Percentiles rank a stretch among this genome's conserved stretches.
These are phyloP conservation scores for Amiota communis DNA, from an alignment of 2,888 invertebrate species.

Conservation along the genomic window DNA sequence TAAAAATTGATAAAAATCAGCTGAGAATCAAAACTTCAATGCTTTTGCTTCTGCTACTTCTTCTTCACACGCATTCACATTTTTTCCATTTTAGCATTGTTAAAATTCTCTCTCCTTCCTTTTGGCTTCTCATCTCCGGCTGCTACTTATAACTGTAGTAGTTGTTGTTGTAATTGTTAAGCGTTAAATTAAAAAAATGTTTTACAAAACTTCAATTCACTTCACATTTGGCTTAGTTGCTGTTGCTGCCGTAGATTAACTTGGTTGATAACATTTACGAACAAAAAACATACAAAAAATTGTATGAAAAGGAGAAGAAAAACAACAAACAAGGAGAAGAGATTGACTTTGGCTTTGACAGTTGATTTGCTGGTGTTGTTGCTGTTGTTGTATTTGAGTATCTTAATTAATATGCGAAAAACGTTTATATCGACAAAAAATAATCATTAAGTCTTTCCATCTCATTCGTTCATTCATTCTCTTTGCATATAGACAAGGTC, in stretches of 20 bases:
- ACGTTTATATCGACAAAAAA: constrained; percentile 53
- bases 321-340: constrained; percentile 10
- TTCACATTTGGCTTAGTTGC: constrained; percentile 34
- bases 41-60: constrained; percentile 19
- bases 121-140: not conserved
- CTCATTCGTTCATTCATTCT: not conserved
- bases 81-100: not conserved
- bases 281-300: not conserved
- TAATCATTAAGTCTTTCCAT: not conserved
- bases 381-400: constrained; percentile 32
- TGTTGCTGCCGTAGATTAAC: constrained; percentile 3
- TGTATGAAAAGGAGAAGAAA: not conserved
- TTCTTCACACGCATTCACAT: constrained; percentile 22
- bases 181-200: constrained; percentile 43
- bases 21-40: constrained; percentile 18
- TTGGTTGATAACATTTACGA: constrained; percentile 8
- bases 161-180: constrained; percentile 26
- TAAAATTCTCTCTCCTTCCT: not conserved
- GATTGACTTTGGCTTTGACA: constrained; percentile 46
- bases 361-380: constrained; percentile 52
- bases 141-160: constrained; percentile 15
- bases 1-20: constrained; percentile 17
- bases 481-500: constrained; percentile 56
- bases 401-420: constrained; percentile 71
- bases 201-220: constrained; percentile 40